Conservation (phyloP, 2,888 invertebrate genomes). For the Clivina fossor region DNA sequence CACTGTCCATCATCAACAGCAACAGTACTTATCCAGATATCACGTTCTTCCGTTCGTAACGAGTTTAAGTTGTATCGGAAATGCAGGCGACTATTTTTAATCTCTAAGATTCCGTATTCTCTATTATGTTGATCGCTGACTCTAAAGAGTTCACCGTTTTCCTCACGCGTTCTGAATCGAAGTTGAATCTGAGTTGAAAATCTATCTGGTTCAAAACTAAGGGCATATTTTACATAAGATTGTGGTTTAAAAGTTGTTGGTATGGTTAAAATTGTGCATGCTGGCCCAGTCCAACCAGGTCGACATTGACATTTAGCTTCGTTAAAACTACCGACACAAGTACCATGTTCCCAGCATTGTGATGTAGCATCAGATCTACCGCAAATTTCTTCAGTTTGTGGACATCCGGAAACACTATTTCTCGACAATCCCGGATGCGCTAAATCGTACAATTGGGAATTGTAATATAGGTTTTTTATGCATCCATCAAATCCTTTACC, state of each 20-base stretch:
- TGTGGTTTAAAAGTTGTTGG: slow-evolving; percentile 91
- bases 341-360: slow-evolving; percentile 91
- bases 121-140: slow-evolving; percentile 94
- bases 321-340: slow-evolving; percentile 86
- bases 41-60: slow-evolving; percentile 83
- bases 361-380: slow-evolving; percentile 83
- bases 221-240: slow-evolving; percentile 95
- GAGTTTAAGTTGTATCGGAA: slow-evolving; percentile 94
- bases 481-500: slow-evolving; percentile 95
- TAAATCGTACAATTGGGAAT: slow-evolving; percentile 93
- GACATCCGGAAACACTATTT: slow-evolving; percentile 87
- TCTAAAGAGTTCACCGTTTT: slow-evolving; percentile 89
- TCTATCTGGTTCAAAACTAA: slow-evolving; percentile 90
- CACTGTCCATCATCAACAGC: slow-evolving; percentile 95
- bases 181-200: slow-evolving; percentile 92
- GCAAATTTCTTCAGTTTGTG: slow-evolving; percentile 90
- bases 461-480: slow-evolving; percentile 92
- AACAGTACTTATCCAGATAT: slow-evolving; percentile 86
- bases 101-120: slow-evolving; percentile 89
- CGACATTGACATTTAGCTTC: slow-evolving; percentile 91
- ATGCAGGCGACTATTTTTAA: slow-evolving; percentile 85
- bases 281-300: slow-evolving; percentile 93
- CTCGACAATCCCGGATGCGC: slow-evolving; percentile 88
- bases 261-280: slow-evolving; percentile 81
- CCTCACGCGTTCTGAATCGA: slow-evolving; percentile 90